Evolutionary conservation across 2,113 vertebrate species (phyloP), one percentile per base, ranked within the genome.

Genomic region (Potamarius usumacintae): DNA sequence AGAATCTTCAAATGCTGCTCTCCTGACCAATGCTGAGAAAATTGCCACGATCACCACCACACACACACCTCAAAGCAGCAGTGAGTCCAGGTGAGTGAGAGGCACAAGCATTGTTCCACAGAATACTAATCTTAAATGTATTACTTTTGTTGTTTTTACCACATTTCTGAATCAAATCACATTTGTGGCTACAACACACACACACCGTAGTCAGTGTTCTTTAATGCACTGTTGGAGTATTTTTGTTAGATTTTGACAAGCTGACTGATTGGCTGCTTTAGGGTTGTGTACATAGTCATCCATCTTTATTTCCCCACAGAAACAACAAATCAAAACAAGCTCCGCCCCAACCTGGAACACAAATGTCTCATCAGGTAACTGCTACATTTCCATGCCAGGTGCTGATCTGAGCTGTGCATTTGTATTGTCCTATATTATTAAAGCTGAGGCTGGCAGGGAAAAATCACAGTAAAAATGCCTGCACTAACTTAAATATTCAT

Each of bases 41-140:
- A 90, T 90, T 18, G 89, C 89, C 74, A 90, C 89, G 8, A 90
- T 90, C 82, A 90, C 89, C 34, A 88, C 89, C 25, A 88, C 89
- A 77, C 89, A 90, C 87, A 71, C 89, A 58, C 83, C 89, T 72
- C 90, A 90, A 86, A 88, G 83, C 85, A 83, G 25, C 87, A 89
- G 77, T 7, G 90, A 87, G 78, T 57, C 60, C 52, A 79, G 88
- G 90, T 87, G 53, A 81, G 63, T 60, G 25, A 79, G 27, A 84
- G 57, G 34, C 74, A 81, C 25, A 89, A 27, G 27, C 42, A 48
- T 60, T 71, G 42, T 27, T 60, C 42, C 82, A 62, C 22, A 15
- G 27, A 30, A 69, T 30, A 69, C 27, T 69, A 17, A 69, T 14
- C 9, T 22, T 30, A 48, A 74, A 9, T 17, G 7, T 48, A 3